Evolutionary conservation across 2,888 invertebrate species (phyloP), one percentile per base, ranked within the genome.

Genomic region (Polydrusus pterygomalis): DNA sequence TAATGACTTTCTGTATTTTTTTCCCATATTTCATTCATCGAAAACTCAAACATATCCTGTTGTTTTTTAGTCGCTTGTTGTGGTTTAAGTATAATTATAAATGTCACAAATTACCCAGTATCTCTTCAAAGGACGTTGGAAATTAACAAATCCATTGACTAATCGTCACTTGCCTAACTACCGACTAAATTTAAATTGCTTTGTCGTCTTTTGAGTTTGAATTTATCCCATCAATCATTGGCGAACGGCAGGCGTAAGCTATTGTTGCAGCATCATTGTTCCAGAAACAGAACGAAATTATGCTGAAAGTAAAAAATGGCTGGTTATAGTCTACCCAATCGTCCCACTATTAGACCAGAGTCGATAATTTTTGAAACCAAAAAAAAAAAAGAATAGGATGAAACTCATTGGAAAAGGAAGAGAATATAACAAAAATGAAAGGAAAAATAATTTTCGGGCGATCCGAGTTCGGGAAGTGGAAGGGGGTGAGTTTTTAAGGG

Each of bases 141-240:
- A 78, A 78, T 78, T 78, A 70, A 80, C 77, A 82, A 82, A 82
- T 83, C 83, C 82, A 82, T 84, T 83, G 82, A 81, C 84, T 83
- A 84, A 84, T 85, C 83, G 78, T 80, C 84, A 83, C 83, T 83
- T 83, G 80, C 81, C 81, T 74, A 77, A 74, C 72, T 67, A 65
- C 64, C 71, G 75, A 69, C 78, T 64, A 64, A 78, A 75, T 73
- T 78, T 78, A 78, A 78, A 75, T 75, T 72, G 75, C 70, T 73
- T 75, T 71, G 72, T 63, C 74, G 68, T 74, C 62, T 69, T 62
- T 40, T 40, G 54, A 70, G 30, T 65, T 51, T 43, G 68, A 68
- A 58, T 70, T 51, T 60, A 60, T 51, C 65, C 63, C 78, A 74
- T 78, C 76, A 70, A 75, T 78, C 78, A 78, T 75, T 73, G 60